Base-by-base conservation (phyloP, 2,797 vertebrate genomes). In the Lerista edwardsae region DNA sequence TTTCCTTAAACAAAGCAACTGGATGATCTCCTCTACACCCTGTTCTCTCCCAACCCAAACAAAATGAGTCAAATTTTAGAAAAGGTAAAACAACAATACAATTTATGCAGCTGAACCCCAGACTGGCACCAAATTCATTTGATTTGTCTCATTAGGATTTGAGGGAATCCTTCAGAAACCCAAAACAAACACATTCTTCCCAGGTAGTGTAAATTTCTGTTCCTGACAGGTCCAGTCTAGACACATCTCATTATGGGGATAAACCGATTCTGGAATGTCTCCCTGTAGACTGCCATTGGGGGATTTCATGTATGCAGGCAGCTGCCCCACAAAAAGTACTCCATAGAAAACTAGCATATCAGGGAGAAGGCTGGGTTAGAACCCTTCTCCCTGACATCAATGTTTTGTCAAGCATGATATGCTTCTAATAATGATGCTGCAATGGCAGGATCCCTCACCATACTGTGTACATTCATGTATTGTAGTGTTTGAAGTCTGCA, bases 61-160 rank as follows among this genome's bases (percentile, higher is more conserved):
- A 23, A 68, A 79, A 68, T 0, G 1, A 91, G 68, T 51, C 41
- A 34, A 64, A 14, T 62, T 84, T 85, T 87, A 25, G 29, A 88
- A n/a, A 12, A 65, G 11, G 15, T 87, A 64, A 88, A 90, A 34
- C 2, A 75, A 14, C 62, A 82, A 41, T 0, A 2, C 12, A 75
- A n/a, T 19, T 68, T 87, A 15, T 39, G 10, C 59, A 85, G 34
- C 3, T 55, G 4, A 82, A 79, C n/a, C 3, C 47, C 84, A 11
- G 17, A 78, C 1, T 80, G 73, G 69, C 25, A 41, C 39, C 21
- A 67, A 23, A 31, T 67, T n/a, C 27, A 64, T 79, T 65, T 44
- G 62, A 80, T 39, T 57, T 75, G 73, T 75, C 73, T 75, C 21
- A 11, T 80, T 39, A 69, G 55, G 36, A 59, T 80, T 57, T 80